phyloP scores from a whole-genome alignment of 2,888 invertebrate genomes.

The Leuctra nigra region DNA sequence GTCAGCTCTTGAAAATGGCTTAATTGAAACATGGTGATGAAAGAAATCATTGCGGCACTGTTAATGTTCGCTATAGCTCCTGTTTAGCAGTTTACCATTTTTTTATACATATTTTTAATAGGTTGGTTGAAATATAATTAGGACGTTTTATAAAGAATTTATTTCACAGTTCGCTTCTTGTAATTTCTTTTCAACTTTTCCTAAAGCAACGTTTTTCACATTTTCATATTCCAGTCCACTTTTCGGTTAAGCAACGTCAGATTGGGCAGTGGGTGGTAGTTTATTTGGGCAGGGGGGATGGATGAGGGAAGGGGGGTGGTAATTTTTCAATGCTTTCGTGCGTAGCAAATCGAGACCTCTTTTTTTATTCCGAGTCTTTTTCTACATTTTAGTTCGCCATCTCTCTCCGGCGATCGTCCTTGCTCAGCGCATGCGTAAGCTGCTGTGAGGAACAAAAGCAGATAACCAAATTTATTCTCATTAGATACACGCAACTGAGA shows the following conservation, averaged over 20 bases:
- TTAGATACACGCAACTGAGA: too few species aligned
- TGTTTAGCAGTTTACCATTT: too few species aligned
- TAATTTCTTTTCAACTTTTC: constrained; percentile 1
- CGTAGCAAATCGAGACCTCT: constrained; percentile 21
- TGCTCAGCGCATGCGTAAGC: neutral
- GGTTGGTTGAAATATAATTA: neutral
- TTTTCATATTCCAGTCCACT: constrained; percentile 1
- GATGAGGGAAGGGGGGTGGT: neutral
- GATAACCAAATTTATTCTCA: too few species aligned
- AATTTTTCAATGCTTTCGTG: constrained; percentile 23
- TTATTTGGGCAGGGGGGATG: too few species aligned
- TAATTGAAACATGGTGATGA: too few species aligned
- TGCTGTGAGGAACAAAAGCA: too few species aligned
- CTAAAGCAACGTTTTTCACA: constrained; percentile 7
- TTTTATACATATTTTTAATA: too few species aligned
- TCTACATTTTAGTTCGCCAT: neutral
- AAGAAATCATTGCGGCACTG: too few species aligned
- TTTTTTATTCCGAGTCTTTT: neutral
- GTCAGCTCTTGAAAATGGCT: too few species aligned
- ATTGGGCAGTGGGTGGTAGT: neutral
- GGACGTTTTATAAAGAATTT: neutral
- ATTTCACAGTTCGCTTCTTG: constrained; percentile 4
- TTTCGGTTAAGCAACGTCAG: neutral
- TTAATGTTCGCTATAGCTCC: too few species aligned
- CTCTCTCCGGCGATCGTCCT: too few species aligned